Percentiles rank a stretch among this genome's conserved stretches.
phyloP scores from a whole-genome alignment of 1,140 invertebrate species.

The Caenorhabditis inopinata region DNA sequence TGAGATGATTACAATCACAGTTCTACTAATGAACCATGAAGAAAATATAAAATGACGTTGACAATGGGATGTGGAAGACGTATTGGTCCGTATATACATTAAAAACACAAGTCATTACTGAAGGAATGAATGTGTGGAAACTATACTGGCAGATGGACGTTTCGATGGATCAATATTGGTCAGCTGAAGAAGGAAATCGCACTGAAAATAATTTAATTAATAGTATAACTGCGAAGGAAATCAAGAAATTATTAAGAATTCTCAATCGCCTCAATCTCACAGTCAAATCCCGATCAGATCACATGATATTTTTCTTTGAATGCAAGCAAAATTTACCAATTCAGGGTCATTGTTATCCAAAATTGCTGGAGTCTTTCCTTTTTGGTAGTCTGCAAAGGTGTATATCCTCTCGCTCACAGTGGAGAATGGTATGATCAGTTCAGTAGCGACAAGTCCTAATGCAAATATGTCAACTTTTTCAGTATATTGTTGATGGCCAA shows the following conservation, averaged over 20 bases:
- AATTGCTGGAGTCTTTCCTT: conserved; percentile 18
- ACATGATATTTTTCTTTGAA: too few relatives aligned
- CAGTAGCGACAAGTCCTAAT: conserved; percentile 87
- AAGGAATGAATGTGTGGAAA: conserved; percentile 8
- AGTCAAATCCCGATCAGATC: too few relatives aligned
- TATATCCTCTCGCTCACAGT: conserved; percentile 84
- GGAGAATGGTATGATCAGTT: conserved; percentile 81
- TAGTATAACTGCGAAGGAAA: too few relatives aligned
- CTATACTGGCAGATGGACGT: conserved; percentile 31
- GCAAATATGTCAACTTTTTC: conserved; percentile 96
- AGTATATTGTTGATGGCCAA: conserved; percentile 77
- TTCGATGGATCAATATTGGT: conserved; percentile 41
- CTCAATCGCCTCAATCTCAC: too few relatives aligned
- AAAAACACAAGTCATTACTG: conserved; percentile 13
- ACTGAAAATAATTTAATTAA: conserved; percentile 20
- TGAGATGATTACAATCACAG: background rate
- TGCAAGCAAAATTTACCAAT: too few relatives aligned
- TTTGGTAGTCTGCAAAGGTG: conserved; percentile 52
- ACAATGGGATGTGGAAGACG: background rate
- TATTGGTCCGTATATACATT: background rate
- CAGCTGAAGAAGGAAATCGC: conserved; percentile 42
- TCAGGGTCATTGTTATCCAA: background rate
- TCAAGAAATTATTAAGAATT: too few relatives aligned
- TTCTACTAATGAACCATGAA: background rate
- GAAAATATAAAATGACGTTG: background rate